Base-by-base conservation (phyloP, 2,797 vertebrate genomes). In the Poeciliopsis paucimaculata region DNA sequence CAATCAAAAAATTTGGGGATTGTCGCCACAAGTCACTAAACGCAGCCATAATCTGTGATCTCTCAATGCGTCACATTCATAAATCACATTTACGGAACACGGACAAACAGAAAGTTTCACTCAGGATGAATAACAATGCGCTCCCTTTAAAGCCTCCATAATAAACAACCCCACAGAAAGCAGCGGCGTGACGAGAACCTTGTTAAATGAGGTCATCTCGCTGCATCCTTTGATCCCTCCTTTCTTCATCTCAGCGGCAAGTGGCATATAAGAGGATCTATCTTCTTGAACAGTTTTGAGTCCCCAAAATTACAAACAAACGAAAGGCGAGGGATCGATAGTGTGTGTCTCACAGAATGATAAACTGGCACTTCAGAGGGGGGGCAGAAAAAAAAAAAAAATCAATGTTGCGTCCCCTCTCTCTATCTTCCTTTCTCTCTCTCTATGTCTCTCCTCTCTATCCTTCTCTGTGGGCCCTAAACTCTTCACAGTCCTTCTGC, bases 221-320 rank as follows among this genome's bases (percentile, higher is more conserved):
- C 82, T 88, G 80, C 90, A 76, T 91, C 89, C 85, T 88, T 87
- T 93, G 87, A 94, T 92, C 90, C 89, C 78, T 76, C 82, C 87
- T 88, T 94, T 89, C 82, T 86, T 93, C 87, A 88, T 89, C 85
- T 87, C 8, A 13, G 89, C 84, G 84, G 82, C 84, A 84, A 88
- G 89, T 86, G 88, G 82, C 87, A 82, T 68, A 85, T 77, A 84
- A 88, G 87, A 88, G 93, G 91, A 94, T 95, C 94, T 90, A 93
- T 95, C 92, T 93, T 92, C 90, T 92, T 83, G 83, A 93, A 88
- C 87, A 85, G 86, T 92, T 95, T 92, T 94, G 90, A 95, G 94
- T 81, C 89, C 91, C 93, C 92, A 94, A 95, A 95, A 95, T 96
- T 95, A 96, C 95, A 95, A 95, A 96, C 94, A 96, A 96, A 96